Evolutionary conservation across 2,888 invertebrate species (phyloP).

Genomic region (Ormyrus pomaceus): DNA sequence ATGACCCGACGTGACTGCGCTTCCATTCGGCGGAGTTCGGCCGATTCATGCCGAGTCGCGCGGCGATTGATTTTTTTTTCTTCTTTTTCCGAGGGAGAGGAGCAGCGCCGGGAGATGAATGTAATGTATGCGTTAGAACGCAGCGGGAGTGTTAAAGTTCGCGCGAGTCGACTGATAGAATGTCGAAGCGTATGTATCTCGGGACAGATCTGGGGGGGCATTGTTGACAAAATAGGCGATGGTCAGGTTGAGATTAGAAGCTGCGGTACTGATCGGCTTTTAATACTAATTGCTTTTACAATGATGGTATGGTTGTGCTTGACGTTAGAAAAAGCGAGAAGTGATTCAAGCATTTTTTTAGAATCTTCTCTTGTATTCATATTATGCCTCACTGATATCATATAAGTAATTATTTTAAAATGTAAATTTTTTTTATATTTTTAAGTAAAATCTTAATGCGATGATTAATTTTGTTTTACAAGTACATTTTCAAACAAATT

Average conservation of each 20-base stretch:
- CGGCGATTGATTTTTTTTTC: constrained; percentile 33
- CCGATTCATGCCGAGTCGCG: constrained; percentile 36
- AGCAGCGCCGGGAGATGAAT: not conserved
- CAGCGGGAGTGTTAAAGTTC: constrained; percentile 57
- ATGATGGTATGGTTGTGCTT: not conserved
- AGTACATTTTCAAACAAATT: too few species aligned
- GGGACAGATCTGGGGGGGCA: constrained; percentile 2
- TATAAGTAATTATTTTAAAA: too few species aligned
- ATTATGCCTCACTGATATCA: not conserved
- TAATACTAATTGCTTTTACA: constrained; percentile 44
- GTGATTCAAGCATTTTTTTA: constrained; percentile 4
- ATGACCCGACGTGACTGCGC: constrained; percentile 49
- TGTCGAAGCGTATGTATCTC: not conserved
- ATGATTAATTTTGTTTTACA: too few species aligned
- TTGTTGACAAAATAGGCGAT: constrained; percentile 55
- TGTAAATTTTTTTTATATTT: too few species aligned
- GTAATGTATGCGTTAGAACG: constrained; percentile 11
- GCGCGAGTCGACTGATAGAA: constrained; percentile 36
- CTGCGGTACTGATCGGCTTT: not conserved
- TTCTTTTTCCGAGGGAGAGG: not conserved
- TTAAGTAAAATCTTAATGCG: too few species aligned
- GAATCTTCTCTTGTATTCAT: not conserved
- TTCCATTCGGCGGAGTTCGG: constrained; percentile 11
- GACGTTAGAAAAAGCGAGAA: not conserved
- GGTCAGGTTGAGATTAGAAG: constrained; percentile 25